phyloP scores from a whole-genome alignment of 2,113 vertebrate genomes.

The Phainopepla nitens region DNA sequence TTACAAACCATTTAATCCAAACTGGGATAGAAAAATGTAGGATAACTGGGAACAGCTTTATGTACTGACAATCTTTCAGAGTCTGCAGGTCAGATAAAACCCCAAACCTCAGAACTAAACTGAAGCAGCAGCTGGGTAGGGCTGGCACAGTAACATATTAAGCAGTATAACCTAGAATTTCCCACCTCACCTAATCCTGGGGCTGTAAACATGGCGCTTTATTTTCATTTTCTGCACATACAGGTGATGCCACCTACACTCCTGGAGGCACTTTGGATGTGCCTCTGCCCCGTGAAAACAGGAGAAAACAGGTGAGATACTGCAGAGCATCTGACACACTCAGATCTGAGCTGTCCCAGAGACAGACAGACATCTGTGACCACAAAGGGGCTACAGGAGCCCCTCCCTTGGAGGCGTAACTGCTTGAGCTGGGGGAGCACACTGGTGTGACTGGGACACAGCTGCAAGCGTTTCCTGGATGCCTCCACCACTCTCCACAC shows the following conservation, averaged over 20 bases:
- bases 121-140: neutral
- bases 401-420: neutral
- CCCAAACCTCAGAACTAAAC: neutral
- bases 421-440: neutral
- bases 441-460: neutral
- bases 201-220: rapidly evolving
- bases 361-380: neutral
- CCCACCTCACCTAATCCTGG: neutral
- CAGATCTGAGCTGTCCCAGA: neutral
- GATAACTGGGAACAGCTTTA: neutral
- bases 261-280: neutral
- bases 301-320: neutral
- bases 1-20: neutral
- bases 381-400: neutral
- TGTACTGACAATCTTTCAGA: neutral
- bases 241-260: neutral
- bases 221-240: neutral
- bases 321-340: neutral
- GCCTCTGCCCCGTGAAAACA: neutral
- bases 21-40: neutral
- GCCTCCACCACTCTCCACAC: neutral
- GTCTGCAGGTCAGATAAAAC: neutral
- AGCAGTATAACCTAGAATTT: neutral
- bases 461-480: rapidly evolving
- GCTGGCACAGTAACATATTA: neutral